Evolutionary conservation across 37 sponge, comb jelly and placozoan species (phyloP).

Genomic region (Eunapius fragilis): DNA sequence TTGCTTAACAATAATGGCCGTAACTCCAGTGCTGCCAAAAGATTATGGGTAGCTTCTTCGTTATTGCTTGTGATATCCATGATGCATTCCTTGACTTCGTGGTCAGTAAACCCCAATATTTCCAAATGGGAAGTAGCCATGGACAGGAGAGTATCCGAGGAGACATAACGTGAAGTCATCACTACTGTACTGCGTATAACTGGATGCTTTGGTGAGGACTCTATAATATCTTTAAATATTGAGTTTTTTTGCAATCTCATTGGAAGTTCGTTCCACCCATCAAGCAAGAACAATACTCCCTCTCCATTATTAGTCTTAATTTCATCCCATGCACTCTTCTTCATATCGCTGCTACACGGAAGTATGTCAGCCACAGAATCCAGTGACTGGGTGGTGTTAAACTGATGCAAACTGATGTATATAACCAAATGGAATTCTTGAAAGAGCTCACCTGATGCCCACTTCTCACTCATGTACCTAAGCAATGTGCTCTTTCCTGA

Average conservation of each 20-base stretch:
- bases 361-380: no score
- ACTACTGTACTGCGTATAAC: not conserved
- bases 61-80: not conserved
- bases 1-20: not conserved
- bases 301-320: not conserved
- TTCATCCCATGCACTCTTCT: no score
- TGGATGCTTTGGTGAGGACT: not conserved
- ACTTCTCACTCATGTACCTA: not conserved
- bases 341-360: no score
- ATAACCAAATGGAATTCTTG: not conserved
- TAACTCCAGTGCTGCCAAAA: not conserved
- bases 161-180: conserved; percentile 1
- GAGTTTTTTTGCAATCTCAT: not conserved
- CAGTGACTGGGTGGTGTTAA: no score
- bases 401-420: not conserved
- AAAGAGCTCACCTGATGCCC: conserved; percentile 1
- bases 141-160: not conserved
- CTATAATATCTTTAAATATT: not conserved
- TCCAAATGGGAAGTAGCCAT: not conserved
- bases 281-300: not conserved
- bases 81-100: not conserved
- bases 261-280: conserved; percentile 9
- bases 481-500: conserved; percentile 7
- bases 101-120: no score
- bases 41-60: not conserved